phyloP scores from a whole-genome alignment of 2,888 invertebrate genomes.

The Stenodema calcarata region DNA sequence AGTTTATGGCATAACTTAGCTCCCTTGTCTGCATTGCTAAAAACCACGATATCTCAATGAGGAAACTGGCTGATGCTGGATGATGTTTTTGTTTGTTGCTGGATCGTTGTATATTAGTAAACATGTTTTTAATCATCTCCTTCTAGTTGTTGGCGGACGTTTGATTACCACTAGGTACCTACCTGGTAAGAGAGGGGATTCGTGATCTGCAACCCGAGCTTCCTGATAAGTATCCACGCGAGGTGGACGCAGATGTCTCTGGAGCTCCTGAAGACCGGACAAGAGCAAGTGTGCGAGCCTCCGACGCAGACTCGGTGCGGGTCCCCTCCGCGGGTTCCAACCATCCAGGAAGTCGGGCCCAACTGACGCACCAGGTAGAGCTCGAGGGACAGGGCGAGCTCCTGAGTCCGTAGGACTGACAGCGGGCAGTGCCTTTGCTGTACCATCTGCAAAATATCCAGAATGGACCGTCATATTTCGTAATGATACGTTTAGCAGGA shows the following conservation, averaged over 20 bases:
- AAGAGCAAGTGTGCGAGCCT: conserved; percentile 55
- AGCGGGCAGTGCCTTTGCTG: conserved; percentile 22
- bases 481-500: neutral
- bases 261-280: conserved; percentile 46
- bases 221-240: conserved; percentile 56
- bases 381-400: neutral
- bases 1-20: too few species aligned
- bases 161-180: neutral
- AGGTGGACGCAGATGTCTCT: conserved; percentile 56
- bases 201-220: conserved; percentile 49
- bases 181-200: conserved; percentile 56
- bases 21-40: too few species aligned
- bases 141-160: too few species aligned
- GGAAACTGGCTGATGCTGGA: too few species aligned
- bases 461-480: neutral
- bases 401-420: neutral
- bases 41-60: too few species aligned
- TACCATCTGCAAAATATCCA: neutral
- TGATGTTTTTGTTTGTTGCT: too few species aligned
- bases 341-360: conserved; percentile 44
- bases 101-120: too few species aligned
- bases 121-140: too few species aligned
- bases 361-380: conserved; percentile 30
- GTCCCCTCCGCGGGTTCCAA: conserved; percentile 8
- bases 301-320: conserved; percentile 52